Base-by-base conservation (phyloP, 2,888 invertebrate species). In the Ametastegia equiseti region DNA sequence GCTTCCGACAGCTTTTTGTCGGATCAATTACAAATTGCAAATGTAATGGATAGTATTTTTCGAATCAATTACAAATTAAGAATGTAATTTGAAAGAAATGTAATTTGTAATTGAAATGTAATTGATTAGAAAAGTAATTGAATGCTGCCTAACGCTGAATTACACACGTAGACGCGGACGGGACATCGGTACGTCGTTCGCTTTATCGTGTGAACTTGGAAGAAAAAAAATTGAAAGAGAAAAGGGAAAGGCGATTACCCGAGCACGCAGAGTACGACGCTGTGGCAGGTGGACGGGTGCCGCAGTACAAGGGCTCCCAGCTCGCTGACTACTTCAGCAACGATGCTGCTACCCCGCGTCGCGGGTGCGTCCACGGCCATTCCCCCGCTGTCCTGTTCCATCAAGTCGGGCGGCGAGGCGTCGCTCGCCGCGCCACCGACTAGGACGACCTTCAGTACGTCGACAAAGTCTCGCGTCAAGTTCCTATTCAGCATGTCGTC, bases 401-500 rank as follows among this genome's bases (percentile, higher is more conserved):
- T 95, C 3, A 93, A 93, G 84, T 93, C 93, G 0, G 90, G 92
- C 82, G 91, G 92, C 3, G 92, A 84, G 54, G 93, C 93, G 57
- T 94, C 94, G 83, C 92, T 94, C 85, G 91, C 91, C 83, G 92
- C 92, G 42, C 96, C 96, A 45, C 96, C 97, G 33, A 97, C 95
- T 4, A 97, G 91, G 1, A 95, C 96, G 36, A 96, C 95, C 92
- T 95, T 95, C 33, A 98, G 91, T 1, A 98, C 94, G 86, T 98
- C 98, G 36, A 98, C 92, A 89, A 98, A 97, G 91, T 98, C 98
- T 82, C 97, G 94, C 0, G 98, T 97, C 80, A 98, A 92, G 81
- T 96, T 96, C 81, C 98, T 93, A 83, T 97, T 97, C 73, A 98
- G 92, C 93, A 97, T 96, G 88, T 97, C 97, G 88, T 97, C 97